Percentiles rank a stretch among this genome's conserved stretches.
phyloP scores from a whole-genome alignment of 2,113 vertebrate species.

The Morone chrysops region DNA sequence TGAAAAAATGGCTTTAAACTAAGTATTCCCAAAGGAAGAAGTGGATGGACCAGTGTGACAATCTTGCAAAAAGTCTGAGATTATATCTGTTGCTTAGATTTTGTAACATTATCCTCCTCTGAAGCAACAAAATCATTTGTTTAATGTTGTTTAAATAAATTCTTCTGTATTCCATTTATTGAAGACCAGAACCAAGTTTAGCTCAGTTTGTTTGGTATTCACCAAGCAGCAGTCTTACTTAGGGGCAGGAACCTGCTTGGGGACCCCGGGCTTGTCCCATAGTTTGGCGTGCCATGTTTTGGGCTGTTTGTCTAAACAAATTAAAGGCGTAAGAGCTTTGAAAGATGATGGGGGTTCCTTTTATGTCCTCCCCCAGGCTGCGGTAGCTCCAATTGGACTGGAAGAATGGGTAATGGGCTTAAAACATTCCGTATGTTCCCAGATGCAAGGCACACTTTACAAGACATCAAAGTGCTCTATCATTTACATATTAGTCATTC shows the following conservation, averaged over 20 bases:
- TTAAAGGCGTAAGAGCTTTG: constrained; percentile 76
- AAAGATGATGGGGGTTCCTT: constrained; percentile 70
- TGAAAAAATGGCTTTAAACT: constrained; percentile 22
- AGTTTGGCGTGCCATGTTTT: constrained; percentile 72
- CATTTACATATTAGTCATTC: constrained; percentile 73
- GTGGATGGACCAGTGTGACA: constrained; percentile 11
- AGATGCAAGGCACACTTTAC: constrained; percentile 63
- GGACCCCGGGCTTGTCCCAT: constrained; percentile 45
- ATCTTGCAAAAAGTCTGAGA: not conserved
- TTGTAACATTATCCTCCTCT: not conserved
- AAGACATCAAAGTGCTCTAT: constrained; percentile 72
- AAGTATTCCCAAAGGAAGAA: constrained; percentile 45
- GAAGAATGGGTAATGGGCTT: constrained; percentile 74
- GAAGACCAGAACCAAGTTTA: constrained; percentile 8
- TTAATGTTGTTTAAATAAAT: not conserved
- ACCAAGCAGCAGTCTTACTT: constrained; percentile 5
- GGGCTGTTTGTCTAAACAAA: constrained; percentile 81
- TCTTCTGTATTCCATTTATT: not conserved
- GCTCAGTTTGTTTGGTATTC: constrained; percentile 24
- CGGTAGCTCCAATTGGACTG: constrained; percentile 72
- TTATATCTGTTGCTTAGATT: not conserved
- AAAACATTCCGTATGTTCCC: constrained; percentile 76
- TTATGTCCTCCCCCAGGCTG: constrained; percentile 77
- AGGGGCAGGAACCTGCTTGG: constrained; percentile 55
- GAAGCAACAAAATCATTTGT: not conserved